Percentiles rank a stretch among this genome's conserved stretches.
phyloP scores from a whole-genome alignment of 2,888 invertebrate species.

The Exephanes ischioxanthus region DNA sequence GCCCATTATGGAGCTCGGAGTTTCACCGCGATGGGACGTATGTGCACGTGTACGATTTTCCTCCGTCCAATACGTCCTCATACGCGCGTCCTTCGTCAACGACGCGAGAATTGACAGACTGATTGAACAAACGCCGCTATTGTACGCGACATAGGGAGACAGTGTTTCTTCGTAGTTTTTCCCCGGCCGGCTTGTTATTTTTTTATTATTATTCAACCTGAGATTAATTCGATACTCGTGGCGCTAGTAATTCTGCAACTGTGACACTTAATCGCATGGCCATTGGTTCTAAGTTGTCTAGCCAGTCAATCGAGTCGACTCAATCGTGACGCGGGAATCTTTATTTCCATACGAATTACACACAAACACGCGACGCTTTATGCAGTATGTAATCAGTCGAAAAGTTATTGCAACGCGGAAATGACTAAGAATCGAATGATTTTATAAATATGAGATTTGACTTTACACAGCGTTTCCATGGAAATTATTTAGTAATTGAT shows the following conservation, averaged over 20 bases:
- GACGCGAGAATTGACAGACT: conserved; percentile 49
- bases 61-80: conserved; percentile 36
- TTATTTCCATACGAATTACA: not conserved
- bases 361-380: too few relatives aligned
- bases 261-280: not conserved
- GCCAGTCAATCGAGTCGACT: not conserved
- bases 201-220: not conserved
- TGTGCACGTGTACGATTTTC: conserved; percentile 58
- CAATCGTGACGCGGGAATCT: not conserved
- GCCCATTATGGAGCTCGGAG: conserved; percentile 51
- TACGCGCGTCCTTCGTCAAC: conserved; percentile 55
- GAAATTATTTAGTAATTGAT: too few relatives aligned
- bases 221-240: not conserved
- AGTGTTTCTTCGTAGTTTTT: conserved; percentile 16
- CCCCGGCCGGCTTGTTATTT: not conserved
- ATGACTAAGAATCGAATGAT: not conserved
- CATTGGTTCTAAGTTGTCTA: not conserved
- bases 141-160: not conserved
- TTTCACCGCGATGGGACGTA: conserved; percentile 50
- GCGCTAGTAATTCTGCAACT: not conserved
- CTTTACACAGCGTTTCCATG: too few relatives aligned
- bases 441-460: not conserved
- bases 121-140: conserved; percentile 62
- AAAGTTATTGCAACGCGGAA: too few relatives aligned
- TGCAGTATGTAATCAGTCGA: too few relatives aligned